Base-by-base conservation (phyloP, 2,888 invertebrate genomes). In the Notocelia uddmanniana region DNA sequence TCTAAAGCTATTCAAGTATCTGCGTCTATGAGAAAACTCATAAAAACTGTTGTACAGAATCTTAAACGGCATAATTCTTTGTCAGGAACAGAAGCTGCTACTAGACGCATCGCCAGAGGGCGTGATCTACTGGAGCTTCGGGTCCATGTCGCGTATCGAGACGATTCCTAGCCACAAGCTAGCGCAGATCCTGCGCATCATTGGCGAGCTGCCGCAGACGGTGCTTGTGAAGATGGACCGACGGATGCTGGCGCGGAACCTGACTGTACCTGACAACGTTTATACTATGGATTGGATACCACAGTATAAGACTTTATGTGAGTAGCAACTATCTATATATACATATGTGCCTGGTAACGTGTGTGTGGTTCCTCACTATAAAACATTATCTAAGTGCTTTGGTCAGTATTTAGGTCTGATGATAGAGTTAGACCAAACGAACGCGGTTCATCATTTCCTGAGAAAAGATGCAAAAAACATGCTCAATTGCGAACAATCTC, bases 71-170 rank as follows among this genome's bases (percentile, higher is more conserved):
- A 18, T 6, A 45, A 69, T 57, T 74, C 75, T 74, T 48, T 60
- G 23, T 11, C 76, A 94, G 94, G 89, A 92, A 15, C 83, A 94
- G 76, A 87, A 93, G 78, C 79, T 82, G 13, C 82, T 93, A 57
- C 75, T 94, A 69, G 93, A 94, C 76, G 87, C 87, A 34, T 91
- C 94, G 0, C 79, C 82, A 18, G 90, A 94, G 68, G 95, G 94
- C 15, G 90, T 95, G 26, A 93, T 95, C 70, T 95, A 94, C 80
- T 94, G 95, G 88, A 94, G 94, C 75, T 94, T 95, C 78, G 95
- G 95, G 11, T 95, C 95, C 8, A 94, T 95, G 92, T 87, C 95
- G 0, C 84, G 91, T 23, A 94, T 94, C 45, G 95, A 95, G 81
- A 93, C 94, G 0, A 94, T 95, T 74, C 92, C 95, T 0, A 83